Conservation (phyloP, 2,888 invertebrate species). For the Troides helena region DNA sequence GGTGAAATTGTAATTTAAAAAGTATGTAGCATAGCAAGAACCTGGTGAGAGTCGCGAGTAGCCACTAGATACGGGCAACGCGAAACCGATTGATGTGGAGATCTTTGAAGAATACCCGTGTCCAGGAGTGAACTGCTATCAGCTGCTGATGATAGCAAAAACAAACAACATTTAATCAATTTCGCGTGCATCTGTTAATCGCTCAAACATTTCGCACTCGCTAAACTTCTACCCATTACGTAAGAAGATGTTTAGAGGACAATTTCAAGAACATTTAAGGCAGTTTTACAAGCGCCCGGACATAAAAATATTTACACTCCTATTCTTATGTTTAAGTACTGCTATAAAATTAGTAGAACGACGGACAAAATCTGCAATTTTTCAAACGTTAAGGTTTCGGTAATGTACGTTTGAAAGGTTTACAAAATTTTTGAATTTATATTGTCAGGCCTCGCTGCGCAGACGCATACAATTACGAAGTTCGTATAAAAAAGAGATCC, state of each 20-base stretch:
- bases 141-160: not conserved
- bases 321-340: constrained; percentile 46
- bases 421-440: constrained; percentile 52
- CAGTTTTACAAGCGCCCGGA: constrained; percentile 35
- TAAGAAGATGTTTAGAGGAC: constrained; percentile 17
- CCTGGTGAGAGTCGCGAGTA: no score
- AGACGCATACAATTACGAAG: constrained; percentile 75
- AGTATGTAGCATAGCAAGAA: no score
- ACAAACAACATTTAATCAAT: not conserved
- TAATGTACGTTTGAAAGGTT: constrained; percentile 54
- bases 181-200: constrained; percentile 5
- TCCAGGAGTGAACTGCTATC: no score
- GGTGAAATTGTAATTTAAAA: no score
- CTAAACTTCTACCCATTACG: constrained; percentile 14
- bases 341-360: constrained; percentile 48
- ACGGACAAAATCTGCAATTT: constrained; percentile 33
- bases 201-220: constrained; percentile 9
- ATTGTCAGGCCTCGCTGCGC: constrained; percentile 66
- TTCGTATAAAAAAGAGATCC: constrained; percentile 65
- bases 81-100: no score
- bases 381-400: constrained; percentile 39
- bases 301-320: constrained; percentile 46
- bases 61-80: no score
- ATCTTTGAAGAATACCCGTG: no score
- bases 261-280: constrained; percentile 15